Conservation (phyloP, 2,113 vertebrate genomes). For the Oryzias woworae region DNA sequence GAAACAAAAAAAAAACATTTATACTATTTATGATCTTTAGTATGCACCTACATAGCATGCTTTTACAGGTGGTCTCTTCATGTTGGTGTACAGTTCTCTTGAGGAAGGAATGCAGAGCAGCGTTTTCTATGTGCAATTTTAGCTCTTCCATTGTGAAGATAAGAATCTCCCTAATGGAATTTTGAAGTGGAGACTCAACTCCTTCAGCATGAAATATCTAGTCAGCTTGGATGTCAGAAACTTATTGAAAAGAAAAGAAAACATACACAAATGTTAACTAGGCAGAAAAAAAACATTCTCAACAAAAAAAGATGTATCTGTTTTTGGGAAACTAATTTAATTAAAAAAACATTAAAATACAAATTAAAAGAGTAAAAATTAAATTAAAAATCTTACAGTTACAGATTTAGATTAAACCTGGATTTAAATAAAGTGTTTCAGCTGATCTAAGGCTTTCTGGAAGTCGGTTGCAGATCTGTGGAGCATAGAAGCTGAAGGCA, state of each 20-base stretch:
- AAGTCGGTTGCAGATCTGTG: too few species aligned
- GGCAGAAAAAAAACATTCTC: too few species aligned
- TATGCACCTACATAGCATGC: constrained; percentile 11
- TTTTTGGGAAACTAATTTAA: too few species aligned
- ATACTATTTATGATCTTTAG: constrained; percentile 6
- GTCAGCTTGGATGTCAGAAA: constrained; percentile 12
- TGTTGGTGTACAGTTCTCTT: background rate
- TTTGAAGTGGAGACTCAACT: constrained; percentile 25
- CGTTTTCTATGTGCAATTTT: constrained; percentile 16
- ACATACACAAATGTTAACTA: too few species aligned
- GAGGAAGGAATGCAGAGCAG: background rate
- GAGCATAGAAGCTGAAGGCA: too few species aligned
- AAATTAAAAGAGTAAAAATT: too few species aligned
- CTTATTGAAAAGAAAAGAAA: background rate
- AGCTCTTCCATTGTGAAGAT: constrained; percentile 12
- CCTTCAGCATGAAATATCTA: constrained; percentile 9
- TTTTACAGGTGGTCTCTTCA: constrained; percentile 4
- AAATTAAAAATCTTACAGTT: too few species aligned
- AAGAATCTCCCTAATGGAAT: constrained; percentile 20
- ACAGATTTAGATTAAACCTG: too few species aligned
- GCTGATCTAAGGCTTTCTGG: too few species aligned
- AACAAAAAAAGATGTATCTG: too few species aligned
- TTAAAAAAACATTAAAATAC: too few species aligned
- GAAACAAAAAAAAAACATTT: constrained; percentile 2
- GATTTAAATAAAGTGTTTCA: too few species aligned